Evolutionary conservation across 2,797 vertebrate species (phyloP), one percentile per base, ranked within the genome.

Genomic region (Anolis apletophallus): DNA sequence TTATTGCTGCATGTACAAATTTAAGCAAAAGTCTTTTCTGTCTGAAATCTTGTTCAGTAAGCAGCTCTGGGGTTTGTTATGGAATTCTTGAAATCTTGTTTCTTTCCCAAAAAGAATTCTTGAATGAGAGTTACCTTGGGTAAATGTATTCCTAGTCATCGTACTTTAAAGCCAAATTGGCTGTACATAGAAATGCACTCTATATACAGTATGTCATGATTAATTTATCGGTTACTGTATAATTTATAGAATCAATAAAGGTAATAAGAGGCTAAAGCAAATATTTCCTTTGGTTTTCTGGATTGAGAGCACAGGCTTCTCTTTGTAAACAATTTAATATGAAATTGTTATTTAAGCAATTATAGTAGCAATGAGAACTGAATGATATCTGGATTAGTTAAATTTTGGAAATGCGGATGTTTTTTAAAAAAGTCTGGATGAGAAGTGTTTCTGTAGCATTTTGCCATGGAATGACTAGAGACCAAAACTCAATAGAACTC

Each of bases 131-230:
- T 16, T 34, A 11, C 5, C 19, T 54, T 40, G 5, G 80, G 72
- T 83, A 7, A 5, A 71, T 85, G 77, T 40, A 71, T 13, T 46
- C 40, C 76, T 59, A 21, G 52, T 80, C 52, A 67, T 86, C 9
- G 40, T 57, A 0, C 29, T 68, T 84, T 55, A 81, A 88, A 80
- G 16, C 17, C 32, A 32, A 52, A 10, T 67, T 73, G 50, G 67
- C 77, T 82, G 52, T 61, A 29, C 10, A 23, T 52, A 61, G 54
- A 52, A 54, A 72, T 71, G n/a, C 61, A n/a, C 10, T 46, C 5
- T 46, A 46, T 46, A 64, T 36, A n/a, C n/a, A n/a, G n/a, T n/a
- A 55, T 83, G 61, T 79, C 67, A 72, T 87, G 75, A 83, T 32
- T 68, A 7, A 13, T 80, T 80, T 74, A 17, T 61, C 67, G 46